These are phyloP conservation scores for Papilio dardanus DNA, from an alignment of 1,140 invertebrate genomes.

Conservation along the genomic window DNA sequence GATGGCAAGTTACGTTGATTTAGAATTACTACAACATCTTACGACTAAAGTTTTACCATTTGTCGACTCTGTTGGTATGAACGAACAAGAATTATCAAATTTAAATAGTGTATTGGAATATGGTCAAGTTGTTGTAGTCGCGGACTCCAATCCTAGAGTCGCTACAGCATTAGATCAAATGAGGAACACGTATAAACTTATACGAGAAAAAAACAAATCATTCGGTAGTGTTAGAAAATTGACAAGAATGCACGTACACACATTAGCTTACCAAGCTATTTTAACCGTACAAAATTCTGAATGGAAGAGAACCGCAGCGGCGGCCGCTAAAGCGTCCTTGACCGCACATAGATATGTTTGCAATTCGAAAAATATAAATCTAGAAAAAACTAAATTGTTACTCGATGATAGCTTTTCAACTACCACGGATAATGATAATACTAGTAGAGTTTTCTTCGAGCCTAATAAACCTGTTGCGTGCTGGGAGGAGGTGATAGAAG, in stretches of 20 bases:
- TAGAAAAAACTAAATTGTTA: conserved; percentile 87
- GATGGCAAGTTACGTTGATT: conserved; percentile 93
- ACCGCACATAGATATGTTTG: conserved; percentile 94
- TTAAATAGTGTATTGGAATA: conserved; percentile 87
- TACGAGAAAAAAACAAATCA: conserved; percentile 75
- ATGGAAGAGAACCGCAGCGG: conserved; percentile 91
- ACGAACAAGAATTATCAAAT: conserved; percentile 94
- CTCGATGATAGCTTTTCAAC: conserved; percentile 94
- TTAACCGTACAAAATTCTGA: conserved; percentile 86
- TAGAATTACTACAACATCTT: conserved; percentile 86
- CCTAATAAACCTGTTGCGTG: conserved; percentile 91
- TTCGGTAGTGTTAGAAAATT: conserved; percentile 83
- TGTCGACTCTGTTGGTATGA: conserved; percentile 95
- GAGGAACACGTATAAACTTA: conserved; percentile 87
- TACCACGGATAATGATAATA: conserved; percentile 82
- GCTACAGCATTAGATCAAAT: conserved; percentile 93
- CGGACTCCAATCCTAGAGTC: conserved; percentile 91
- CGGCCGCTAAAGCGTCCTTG: conserved; percentile 92
- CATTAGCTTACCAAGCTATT: conserved; percentile 93
- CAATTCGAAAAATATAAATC: conserved; percentile 88
- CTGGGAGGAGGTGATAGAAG: conserved; percentile 87
- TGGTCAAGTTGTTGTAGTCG: conserved; percentile 89
- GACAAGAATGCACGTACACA: conserved; percentile 93
- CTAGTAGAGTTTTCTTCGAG: conserved; percentile 85
- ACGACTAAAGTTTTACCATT: conserved; percentile 88